Evolutionary conservation across 2,113 vertebrate species (phyloP).

Genomic region (Cavia porcellus): DNA sequence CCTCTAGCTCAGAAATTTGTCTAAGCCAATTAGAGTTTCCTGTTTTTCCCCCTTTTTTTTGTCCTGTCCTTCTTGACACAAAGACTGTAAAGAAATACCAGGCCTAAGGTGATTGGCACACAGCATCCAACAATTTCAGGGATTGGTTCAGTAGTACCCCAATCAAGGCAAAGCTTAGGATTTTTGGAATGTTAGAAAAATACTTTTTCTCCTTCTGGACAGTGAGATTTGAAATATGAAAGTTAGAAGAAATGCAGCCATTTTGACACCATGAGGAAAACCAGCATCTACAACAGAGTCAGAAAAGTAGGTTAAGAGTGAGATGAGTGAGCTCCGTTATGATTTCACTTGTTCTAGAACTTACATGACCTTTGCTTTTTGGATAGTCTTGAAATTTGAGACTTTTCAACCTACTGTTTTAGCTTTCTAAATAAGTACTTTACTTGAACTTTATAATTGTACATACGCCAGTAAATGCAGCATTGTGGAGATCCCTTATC

Average conservation of each 20-base stretch:
- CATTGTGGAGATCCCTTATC: conserved; percentile 58
- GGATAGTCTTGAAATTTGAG: conserved; percentile 51
- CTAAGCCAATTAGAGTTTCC: not conserved
- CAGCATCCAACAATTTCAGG: not conserved
- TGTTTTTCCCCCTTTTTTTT: too few relatives aligned
- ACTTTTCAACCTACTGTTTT: not conserved
- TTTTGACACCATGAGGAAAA: not conserved
- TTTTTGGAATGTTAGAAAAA: not conserved
- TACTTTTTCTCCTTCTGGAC: not conserved
- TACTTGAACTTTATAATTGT: conserved; percentile 26
- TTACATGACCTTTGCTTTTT: conserved; percentile 20
- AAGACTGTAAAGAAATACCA: not conserved
- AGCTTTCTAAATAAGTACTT: conserved; percentile 53
- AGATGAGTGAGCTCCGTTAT: not conserved
- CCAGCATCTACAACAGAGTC: not conserved
- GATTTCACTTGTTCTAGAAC: conserved; percentile 26
- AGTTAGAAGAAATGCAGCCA: not conserved
- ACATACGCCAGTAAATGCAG: conserved; percentile 6
- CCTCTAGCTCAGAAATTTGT: not conserved
- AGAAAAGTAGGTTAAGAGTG: not conserved
- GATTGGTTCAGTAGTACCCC: not conserved
- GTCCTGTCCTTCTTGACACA: not conserved
- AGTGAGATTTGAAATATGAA: not conserved
- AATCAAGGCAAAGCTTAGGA: not conserved
- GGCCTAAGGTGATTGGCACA: not conserved